Percentiles rank a stretch among this genome's conserved stretches.
These are phyloP conservation scores for Kuschelorhynchus macadamiae DNA, from an alignment of 2,888 invertebrate species.

Conservation along the genomic window DNA sequence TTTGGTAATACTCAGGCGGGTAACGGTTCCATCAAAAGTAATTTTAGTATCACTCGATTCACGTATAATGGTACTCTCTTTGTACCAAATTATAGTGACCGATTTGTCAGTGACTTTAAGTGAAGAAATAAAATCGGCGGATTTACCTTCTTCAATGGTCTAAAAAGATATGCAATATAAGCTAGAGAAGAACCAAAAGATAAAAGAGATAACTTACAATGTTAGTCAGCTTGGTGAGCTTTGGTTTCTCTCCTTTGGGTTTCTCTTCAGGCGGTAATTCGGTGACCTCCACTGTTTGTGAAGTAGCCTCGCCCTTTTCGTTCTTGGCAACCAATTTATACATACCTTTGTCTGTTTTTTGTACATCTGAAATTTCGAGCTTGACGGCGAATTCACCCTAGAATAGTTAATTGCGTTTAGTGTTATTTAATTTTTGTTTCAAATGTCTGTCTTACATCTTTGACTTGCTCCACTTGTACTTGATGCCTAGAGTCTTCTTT, in stretches of 20 bases:
- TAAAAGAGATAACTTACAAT: constrained; percentile 72
- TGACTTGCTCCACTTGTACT: constrained; percentile 83
- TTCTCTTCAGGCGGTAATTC: constrained; percentile 85
- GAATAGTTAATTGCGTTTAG: constrained; percentile 45
- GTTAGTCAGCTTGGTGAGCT: constrained; percentile 83
- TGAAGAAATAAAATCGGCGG: constrained; percentile 83
- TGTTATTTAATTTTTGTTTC: neutral
- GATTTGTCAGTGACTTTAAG: constrained; percentile 84
- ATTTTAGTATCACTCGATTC: constrained; percentile 84
- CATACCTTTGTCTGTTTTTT: constrained; percentile 85
- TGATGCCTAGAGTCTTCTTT: constrained; percentile 83
- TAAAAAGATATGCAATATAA: constrained; percentile 61
- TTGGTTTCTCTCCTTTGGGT: constrained; percentile 84
- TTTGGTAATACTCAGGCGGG: constrained; percentile 83
- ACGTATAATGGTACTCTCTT: constrained; percentile 82
- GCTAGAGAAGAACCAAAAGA: too few species aligned
- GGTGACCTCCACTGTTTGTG: constrained; percentile 88
- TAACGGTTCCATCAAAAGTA: constrained; percentile 86
- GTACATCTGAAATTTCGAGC: constrained; percentile 89
- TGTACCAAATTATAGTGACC: constrained; percentile 88
- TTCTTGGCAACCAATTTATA: constrained; percentile 94
- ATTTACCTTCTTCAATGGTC: constrained; percentile 80
- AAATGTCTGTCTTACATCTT: constrained; percentile 74
- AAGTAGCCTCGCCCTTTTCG: constrained; percentile 93
- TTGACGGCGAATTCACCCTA: constrained; percentile 92